Percentiles rank a stretch among this genome's conserved stretches.
These are phyloP conservation scores for Phanerotoma sp. DNA, from an alignment of 2,888 invertebrate genomes.

Conservation along the genomic window DNA sequence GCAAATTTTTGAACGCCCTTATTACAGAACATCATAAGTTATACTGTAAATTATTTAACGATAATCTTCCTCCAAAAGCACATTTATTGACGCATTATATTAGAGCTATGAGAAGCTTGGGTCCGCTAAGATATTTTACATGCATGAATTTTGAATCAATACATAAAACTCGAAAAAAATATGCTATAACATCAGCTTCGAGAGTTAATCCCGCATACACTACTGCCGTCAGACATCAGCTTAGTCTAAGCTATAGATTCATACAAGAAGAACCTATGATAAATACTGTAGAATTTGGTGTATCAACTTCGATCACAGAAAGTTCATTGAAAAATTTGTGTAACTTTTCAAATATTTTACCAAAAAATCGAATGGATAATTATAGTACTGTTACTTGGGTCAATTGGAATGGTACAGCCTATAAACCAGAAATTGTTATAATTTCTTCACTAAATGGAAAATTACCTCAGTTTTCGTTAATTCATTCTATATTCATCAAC, in stretches of 20 bases:
- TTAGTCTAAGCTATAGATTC: background rate
- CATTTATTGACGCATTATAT: conserved; percentile 15
- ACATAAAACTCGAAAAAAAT: conserved; percentile 12
- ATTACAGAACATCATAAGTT: conserved; percentile 6
- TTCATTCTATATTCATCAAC: no score
- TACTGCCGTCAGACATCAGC: conserved; percentile 25
- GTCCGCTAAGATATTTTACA: conserved; percentile 10
- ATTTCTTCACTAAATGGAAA: no score
- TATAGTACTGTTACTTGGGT: no score
- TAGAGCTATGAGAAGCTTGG: conserved; percentile 1
- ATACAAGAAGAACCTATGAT: no score
- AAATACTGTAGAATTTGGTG: no score
- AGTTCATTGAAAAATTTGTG: no score
- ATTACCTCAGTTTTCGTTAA: no score
- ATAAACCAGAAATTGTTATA: no score
- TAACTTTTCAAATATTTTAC: no score
- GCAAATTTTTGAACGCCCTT: background rate
- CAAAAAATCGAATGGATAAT: no score
- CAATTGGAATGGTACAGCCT: no score
- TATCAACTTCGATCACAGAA: no score
- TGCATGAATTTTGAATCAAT: conserved; percentile 15
- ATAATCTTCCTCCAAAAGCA: conserved; percentile 7
- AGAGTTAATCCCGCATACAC: conserved; percentile 25
- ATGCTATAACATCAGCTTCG: conserved; percentile 7
- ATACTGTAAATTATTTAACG: conserved; percentile 15